Percentiles rank a stretch among this genome's conserved stretches.
Evolutionary conservation across 2,797 vertebrate genomes (phyloP).

Genomic region (Tragopan temminckii): DNA sequence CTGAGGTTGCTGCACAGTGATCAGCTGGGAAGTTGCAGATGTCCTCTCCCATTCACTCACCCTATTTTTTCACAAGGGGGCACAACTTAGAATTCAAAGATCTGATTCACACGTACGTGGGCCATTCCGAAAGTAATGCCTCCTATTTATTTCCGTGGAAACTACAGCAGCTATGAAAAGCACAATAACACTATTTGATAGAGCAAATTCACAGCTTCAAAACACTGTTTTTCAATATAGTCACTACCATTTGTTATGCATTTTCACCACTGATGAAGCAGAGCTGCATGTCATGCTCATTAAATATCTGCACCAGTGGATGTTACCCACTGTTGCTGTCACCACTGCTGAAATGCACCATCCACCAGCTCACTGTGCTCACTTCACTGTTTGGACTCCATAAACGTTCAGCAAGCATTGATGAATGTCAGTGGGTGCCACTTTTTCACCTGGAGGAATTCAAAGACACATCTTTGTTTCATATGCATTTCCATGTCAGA

Average conservation of each 20-base stretch:
- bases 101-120: not conserved
- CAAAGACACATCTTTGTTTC: not conserved
- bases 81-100: slow-evolving; percentile 13
- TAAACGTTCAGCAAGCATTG: not conserved
- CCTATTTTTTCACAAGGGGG: slow-evolving; percentile 7
- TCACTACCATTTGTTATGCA: not conserved
- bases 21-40: not conserved
- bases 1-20: not conserved
- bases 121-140: not conserved
- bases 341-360: not conserved
- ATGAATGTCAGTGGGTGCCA: not conserved
- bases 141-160: not conserved
- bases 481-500: not conserved
- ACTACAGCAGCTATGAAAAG: not conserved
- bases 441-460: not conserved
- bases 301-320: not conserved
- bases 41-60: not conserved
- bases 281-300: not conserved
- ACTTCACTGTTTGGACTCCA: not conserved
- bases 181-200: not conserved
- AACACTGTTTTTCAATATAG: not conserved
- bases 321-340: not conserved
- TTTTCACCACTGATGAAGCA: not conserved
- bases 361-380: too few relatives aligned
- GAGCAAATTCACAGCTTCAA: not conserved